Evolutionary conservation across 2,888 invertebrate genomes (phyloP).

Genomic region (Pristionchus japonicus): DNA sequence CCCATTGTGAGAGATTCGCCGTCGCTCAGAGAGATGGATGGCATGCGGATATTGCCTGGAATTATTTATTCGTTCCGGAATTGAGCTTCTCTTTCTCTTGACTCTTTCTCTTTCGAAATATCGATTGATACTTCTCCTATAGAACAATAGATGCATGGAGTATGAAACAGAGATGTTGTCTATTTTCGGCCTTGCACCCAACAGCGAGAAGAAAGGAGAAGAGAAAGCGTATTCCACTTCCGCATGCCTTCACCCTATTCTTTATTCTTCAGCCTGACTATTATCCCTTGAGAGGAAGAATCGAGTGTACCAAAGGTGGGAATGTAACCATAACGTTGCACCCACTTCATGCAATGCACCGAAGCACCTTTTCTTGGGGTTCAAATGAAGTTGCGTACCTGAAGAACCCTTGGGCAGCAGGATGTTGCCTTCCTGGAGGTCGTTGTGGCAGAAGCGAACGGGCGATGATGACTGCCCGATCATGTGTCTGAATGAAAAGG

Average conservation of each 20-base stretch:
- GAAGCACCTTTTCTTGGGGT: too few relatives aligned
- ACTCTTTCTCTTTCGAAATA: background rate
- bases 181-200: background rate
- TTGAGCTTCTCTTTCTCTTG: background rate
- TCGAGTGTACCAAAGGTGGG: too few relatives aligned
- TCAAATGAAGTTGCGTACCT: too few relatives aligned
- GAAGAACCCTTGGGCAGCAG: slow-evolving; percentile 75
- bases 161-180: background rate
- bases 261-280: slow-evolving; percentile 45
- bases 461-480: slow-evolving; percentile 80
- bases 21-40: slow-evolving; percentile 38
- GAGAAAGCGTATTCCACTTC: slow-evolving; percentile 20
- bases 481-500: slow-evolving; percentile 57
- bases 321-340: too few relatives aligned
- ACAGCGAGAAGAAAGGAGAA: background rate
- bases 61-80: too few relatives aligned
- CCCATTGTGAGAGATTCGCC: slow-evolving; percentile 25
- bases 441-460: slow-evolving; percentile 80
- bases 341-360: too few relatives aligned
- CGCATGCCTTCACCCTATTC: slow-evolving; percentile 48
- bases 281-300: too few relatives aligned
- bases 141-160: too few relatives aligned
- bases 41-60: slow-evolving; percentile 40
- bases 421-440: slow-evolving; percentile 76
- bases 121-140: background rate